Evolutionary conservation across 2,888 invertebrate genomes (phyloP).

Genomic region (Odontomyia ornata): DNA sequence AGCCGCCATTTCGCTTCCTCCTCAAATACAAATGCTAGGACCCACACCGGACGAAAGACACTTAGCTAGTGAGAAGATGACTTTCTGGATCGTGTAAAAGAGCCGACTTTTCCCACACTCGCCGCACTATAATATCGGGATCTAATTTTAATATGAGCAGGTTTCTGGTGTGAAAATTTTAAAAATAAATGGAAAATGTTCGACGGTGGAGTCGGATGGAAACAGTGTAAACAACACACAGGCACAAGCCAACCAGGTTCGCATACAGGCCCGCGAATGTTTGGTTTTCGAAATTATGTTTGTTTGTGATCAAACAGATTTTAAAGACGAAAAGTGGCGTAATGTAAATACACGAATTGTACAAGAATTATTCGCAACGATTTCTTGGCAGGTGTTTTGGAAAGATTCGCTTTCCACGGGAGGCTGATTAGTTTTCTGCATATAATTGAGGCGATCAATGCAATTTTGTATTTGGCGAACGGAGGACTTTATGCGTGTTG

Average conservation of each 20-base stretch:
- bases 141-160: conserved; percentile 40
- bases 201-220: conserved; percentile 30
- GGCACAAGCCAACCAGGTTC: background rate
- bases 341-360: conserved; percentile 22
- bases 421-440: too few relatives aligned
- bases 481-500: too few relatives aligned
- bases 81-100: conserved; percentile 44
- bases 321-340: background rate
- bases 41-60: conserved; percentile 48
- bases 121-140: conserved; percentile 3
- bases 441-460: too few relatives aligned
- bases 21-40: conserved; percentile 21
- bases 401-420: background rate
- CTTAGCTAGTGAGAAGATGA: conserved; percentile 45
- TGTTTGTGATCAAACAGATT: conserved; percentile 25
- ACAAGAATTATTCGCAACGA: background rate
- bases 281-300: conserved; percentile 18
- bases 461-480: too few relatives aligned
- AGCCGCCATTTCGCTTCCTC: conserved; percentile 56
- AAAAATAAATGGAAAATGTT: conserved; percentile 36
- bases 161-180: conserved; percentile 38
- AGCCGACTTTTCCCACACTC: conserved; percentile 5
- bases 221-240: conserved; percentile 2
- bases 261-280: background rate
- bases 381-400: background rate